Conservation (phyloP, 2,113 vertebrate species). For the Daubentonia madagascariensis region DNA sequence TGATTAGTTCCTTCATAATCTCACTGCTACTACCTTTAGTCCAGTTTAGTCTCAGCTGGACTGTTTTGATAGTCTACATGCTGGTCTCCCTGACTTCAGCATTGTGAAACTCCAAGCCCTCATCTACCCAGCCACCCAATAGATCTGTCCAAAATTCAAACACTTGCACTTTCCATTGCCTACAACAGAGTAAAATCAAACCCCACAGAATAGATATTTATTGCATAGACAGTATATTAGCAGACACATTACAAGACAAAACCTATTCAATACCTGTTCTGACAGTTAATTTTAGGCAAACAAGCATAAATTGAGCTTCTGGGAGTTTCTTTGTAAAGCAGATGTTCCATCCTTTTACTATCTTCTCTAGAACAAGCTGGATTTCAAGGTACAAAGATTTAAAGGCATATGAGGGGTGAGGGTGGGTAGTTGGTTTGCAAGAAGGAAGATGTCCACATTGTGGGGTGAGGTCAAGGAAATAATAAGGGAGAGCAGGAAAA, state of each 20-base stretch:
- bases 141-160: not conserved
- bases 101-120: not conserved
- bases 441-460: not conserved
- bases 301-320: not conserved
- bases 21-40: not conserved
- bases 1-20: not conserved
- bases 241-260: not conserved
- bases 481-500: not conserved
- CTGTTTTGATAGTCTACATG: not conserved
- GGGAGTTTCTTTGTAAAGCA: not conserved
- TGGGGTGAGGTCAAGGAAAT: not conserved
- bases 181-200: not conserved
- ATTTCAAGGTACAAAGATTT: not conserved
- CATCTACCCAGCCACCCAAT: not conserved
- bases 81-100: not conserved
- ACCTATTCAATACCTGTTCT: not conserved
- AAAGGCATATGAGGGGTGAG: not conserved
- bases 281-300: not conserved
- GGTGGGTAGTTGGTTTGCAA: not conserved
- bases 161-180: not conserved
- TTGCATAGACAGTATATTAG: not conserved
- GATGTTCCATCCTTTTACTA: not conserved
- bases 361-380: not conserved
- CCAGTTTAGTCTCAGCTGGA: not conserved
- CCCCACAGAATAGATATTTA: not conserved